phyloP scores from a whole-genome alignment of 2,888 invertebrate genomes.

The Scrobipalpa costella region DNA sequence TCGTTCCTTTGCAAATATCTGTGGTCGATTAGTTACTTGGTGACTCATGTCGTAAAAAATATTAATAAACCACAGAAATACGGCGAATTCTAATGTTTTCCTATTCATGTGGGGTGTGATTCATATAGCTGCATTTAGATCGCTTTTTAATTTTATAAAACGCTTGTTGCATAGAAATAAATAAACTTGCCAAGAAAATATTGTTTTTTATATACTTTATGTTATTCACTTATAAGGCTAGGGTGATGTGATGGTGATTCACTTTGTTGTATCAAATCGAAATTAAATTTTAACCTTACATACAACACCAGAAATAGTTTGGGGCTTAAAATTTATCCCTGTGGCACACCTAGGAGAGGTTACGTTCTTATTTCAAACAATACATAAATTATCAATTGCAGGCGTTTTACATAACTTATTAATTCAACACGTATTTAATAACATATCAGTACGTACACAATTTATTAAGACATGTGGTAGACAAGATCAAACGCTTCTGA shows the following conservation, averaged over 20 bases:
- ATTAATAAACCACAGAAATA: conserved; percentile 2
- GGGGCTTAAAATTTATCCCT: background rate
- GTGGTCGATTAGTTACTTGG: background rate
- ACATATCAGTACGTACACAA: no score
- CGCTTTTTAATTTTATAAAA: background rate
- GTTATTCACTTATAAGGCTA: no score
- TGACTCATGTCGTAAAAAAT: conserved; percentile 5
- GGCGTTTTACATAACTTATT: no score
- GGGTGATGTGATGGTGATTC: no score
- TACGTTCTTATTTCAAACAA: background rate
- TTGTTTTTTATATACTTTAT: no score
- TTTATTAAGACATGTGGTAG: no score
- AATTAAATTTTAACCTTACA: no score
- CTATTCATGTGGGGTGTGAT: background rate
- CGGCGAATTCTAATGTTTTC: background rate
- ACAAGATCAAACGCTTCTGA: no score
- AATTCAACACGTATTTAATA: no score
- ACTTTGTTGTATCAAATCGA: no score
- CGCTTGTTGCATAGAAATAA: background rate
- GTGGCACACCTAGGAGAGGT: background rate
- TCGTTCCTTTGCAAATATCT: background rate
- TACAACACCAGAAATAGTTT: background rate
- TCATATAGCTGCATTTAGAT: background rate
- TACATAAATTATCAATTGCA: no score
- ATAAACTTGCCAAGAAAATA: background rate